Evolutionary conservation across 2,888 invertebrate species (phyloP).

Genomic region (Diachrysia chrysitis): DNA sequence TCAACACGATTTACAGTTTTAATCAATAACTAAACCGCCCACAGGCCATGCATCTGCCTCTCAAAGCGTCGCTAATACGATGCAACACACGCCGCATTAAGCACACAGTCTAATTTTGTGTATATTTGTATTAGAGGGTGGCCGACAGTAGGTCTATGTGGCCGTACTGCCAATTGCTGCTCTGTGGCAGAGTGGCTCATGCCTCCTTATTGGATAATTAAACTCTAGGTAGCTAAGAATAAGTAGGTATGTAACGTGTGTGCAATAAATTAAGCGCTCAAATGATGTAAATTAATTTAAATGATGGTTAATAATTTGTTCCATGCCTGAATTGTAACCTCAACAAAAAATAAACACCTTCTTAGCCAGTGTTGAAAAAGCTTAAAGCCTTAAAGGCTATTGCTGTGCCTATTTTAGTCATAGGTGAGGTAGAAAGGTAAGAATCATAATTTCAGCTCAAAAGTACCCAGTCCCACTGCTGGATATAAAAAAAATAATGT

Average conservation of each 20-base stretch:
- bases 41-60: slow-evolving; percentile 7
- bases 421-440: no score
- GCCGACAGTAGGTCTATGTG: slow-evolving; percentile 23
- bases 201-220: slow-evolving; percentile 40
- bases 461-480: no score
- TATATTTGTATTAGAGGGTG: slow-evolving; percentile 35
- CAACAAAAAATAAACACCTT: no score
- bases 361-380: no score
- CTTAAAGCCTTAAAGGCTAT: no score
- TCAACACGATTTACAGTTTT: neutral
- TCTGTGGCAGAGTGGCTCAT: slow-evolving; percentile 18
- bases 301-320: no score
- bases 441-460: no score
- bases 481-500: no score
- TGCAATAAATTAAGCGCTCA: slow-evolving; percentile 2
- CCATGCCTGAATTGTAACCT: no score
- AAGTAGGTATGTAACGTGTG: slow-evolving; percentile 30
- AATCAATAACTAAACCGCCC: slow-evolving; percentile 7
- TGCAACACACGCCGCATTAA: slow-evolving; percentile 24
- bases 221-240: slow-evolving; percentile 43
- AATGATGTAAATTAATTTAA: no score
- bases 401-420: no score
- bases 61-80: slow-evolving; percentile 21
- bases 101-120: slow-evolving; percentile 53
- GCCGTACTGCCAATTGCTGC: slow-evolving; percentile 47